Evolutionary conservation across 2,888 invertebrate species (phyloP), one percentile per base, ranked within the genome.

Genomic region (Eurois occulta): DNA sequence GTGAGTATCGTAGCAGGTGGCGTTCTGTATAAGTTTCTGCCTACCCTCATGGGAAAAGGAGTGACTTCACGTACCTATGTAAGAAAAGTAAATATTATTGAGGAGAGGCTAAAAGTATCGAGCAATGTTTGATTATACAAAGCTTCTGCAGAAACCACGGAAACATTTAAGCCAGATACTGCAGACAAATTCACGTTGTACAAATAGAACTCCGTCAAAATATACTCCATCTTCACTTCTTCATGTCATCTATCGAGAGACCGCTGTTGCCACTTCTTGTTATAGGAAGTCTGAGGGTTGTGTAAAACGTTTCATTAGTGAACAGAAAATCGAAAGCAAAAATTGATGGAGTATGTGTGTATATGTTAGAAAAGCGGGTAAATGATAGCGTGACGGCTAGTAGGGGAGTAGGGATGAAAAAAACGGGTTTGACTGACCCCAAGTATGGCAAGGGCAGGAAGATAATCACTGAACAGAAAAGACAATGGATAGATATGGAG

Each of bases 131-230:
- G 35, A 35, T 67, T 71, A 67, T 55, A 41, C 67, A 28, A 55
- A 85, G 55, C 81, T 84, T 62, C 46, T 67, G 85, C 72, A 72
- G 67, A 84, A 80, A 80, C 35, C 21, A 4, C 35, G 65, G 46
- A 24, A 80, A 84, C 67, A 79, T n/a, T n/a, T 68, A 79, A 68
- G 24, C 72, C 80, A 81, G 80, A 84, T 32, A 28, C 62, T 13
- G 62, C 85, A 80, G 62, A 68, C 43, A 55, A 43, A 67, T 85
- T 84, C 72, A 84, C 35, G 72, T 67, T 43, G 35, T 62, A 46
- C 41, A 68, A 84, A 71, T 55, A 55, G 55, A 67, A 55, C 46
- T 70, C 32, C 21, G 6, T 21, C 43, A 64, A 48, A 69, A 60
- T 48, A 60, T 66, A 66, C 43, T 60, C 16, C 48, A n/a, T n/a